phyloP scores from a whole-genome alignment of 2,113 vertebrate genomes.

The Etheostoma cragini region DNA sequence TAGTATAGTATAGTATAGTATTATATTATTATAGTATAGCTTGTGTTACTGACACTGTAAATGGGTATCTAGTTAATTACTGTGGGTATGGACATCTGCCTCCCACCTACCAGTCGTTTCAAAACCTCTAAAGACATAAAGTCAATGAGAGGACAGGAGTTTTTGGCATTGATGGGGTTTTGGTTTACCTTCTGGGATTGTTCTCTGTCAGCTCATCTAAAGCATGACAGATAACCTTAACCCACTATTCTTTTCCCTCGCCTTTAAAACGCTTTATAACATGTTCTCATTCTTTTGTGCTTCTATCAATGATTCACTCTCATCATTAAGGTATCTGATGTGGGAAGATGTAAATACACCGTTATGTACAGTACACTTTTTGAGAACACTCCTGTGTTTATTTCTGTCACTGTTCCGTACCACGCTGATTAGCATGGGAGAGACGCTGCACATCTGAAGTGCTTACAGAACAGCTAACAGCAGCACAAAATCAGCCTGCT shows the following conservation, averaged over 20 bases:
- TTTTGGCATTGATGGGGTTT: slow-evolving; percentile 9
- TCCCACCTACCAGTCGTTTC: slow-evolving; percentile 29
- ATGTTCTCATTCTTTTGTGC: slow-evolving; percentile 6
- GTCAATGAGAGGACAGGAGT: slow-evolving; percentile 24
- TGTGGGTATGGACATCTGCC: slow-evolving; percentile 7
- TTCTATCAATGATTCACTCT: slow-evolving; percentile 6
- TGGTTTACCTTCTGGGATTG: slow-evolving; percentile 24
- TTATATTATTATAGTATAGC: slow-evolving; percentile 8
- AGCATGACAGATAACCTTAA: slow-evolving; percentile 10
- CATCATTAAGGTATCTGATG: slow-evolving; percentile 24
- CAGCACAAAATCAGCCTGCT: slow-evolving; percentile 60
- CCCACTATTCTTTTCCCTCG: not conserved
- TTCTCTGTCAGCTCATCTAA: slow-evolving; percentile 27
- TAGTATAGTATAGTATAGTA: too few relatives aligned
- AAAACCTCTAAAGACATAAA: slow-evolving; percentile 30
- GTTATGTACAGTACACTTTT: not conserved
- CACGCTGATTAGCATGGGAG: slow-evolving; percentile 65
- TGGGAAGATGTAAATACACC: slow-evolving; percentile 10
- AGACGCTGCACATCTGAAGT: slow-evolving; percentile 54
- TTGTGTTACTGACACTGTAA: slow-evolving; percentile 23
- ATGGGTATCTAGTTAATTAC: not conserved
- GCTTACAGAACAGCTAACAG: slow-evolving; percentile 68
- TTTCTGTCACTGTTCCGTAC: slow-evolving; percentile 30
- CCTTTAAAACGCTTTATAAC: slow-evolving; percentile 9
- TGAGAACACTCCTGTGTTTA: slow-evolving; percentile 11